Conservation (phyloP, 2,888 invertebrate genomes). For the Piscicola geometra region DNA sequence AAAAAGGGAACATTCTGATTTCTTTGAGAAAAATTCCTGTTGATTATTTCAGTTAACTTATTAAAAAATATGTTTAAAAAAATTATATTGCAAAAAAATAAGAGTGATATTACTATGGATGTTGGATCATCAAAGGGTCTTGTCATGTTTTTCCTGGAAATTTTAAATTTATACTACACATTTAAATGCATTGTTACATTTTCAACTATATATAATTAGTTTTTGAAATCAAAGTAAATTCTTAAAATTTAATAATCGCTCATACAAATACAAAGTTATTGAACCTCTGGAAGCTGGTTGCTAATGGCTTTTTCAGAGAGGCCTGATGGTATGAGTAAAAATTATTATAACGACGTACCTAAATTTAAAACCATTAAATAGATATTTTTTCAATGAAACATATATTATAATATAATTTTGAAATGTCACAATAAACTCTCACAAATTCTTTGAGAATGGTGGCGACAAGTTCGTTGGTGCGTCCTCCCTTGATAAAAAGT, state of each 20-base stretch:
- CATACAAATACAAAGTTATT: slow-evolving; percentile 33
- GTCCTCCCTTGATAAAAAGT: slow-evolving; percentile 78
- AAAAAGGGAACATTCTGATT: slow-evolving; percentile 83
- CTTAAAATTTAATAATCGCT: neutral
- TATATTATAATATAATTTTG: too few relatives aligned
- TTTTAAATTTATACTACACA: neutral
- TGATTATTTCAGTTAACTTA: slow-evolving; percentile 16
- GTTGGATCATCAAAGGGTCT: slow-evolving; percentile 86
- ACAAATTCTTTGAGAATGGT: slow-evolving; percentile 58
- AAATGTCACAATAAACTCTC: too few relatives aligned
- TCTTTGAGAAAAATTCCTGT: slow-evolving; percentile 62
- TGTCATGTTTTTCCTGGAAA: slow-evolving; percentile 72
- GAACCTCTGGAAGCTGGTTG: slow-evolving; percentile 61
- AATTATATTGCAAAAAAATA: neutral
- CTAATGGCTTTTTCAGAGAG: slow-evolving; percentile 78
- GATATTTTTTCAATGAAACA: too few relatives aligned
- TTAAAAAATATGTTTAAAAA: slow-evolving; percentile 5
- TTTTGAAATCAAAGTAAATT: slow-evolving; percentile 12
- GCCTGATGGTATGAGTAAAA: slow-evolving; percentile 57
- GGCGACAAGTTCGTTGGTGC: slow-evolving; percentile 62
- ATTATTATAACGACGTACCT: too few relatives aligned
- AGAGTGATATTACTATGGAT: slow-evolving; percentile 64
- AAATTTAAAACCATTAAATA: too few relatives aligned
- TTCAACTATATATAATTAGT: slow-evolving; percentile 15
- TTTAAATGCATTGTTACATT: neutral